Percentiles rank a stretch among this genome's conserved stretches.
phyloP scores from a whole-genome alignment of 2,797 vertebrate species.

The Brachyalestes nurse region DNA sequence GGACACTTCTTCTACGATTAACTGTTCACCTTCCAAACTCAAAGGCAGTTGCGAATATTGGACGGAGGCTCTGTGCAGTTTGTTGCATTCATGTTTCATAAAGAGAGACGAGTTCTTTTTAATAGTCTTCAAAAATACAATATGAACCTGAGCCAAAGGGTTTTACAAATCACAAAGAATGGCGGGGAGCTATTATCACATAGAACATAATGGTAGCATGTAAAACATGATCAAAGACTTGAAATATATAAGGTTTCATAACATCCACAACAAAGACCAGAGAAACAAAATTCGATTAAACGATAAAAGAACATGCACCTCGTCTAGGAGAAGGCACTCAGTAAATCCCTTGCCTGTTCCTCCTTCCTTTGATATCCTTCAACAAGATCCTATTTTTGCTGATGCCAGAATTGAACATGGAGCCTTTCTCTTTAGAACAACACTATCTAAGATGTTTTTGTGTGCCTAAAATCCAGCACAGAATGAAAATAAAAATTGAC shows the following conservation, averaged over 20 bases:
- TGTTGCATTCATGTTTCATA: slow-evolving; percentile 1
- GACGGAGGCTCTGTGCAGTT: neutral
- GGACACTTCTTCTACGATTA: neutral
- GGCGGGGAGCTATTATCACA: neutral
- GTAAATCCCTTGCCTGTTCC: neutral
- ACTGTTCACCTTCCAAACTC: neutral
- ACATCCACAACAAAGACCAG: neutral
- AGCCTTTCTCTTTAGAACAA: slow-evolving; percentile 11
- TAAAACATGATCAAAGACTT: slow-evolving; percentile 3
- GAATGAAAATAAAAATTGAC: neutral
- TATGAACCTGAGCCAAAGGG: neutral
- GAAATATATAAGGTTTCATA: neutral
- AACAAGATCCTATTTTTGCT: neutral
- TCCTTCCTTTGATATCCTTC: slow-evolving; percentile 9
- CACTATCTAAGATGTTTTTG: neutral
- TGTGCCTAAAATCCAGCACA: too few species aligned
- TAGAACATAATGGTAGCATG: neutral
- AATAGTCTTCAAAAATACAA: neutral
- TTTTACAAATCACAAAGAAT: neutral
- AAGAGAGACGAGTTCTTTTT: neutral
- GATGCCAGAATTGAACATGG: neutral
- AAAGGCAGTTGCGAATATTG: neutral
- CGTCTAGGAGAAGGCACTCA: neutral
- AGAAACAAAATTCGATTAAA: neutral
- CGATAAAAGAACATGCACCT: neutral